phyloP scores from a whole-genome alignment of 2,113 vertebrate genomes.

The Zosterops lateralis region DNA sequence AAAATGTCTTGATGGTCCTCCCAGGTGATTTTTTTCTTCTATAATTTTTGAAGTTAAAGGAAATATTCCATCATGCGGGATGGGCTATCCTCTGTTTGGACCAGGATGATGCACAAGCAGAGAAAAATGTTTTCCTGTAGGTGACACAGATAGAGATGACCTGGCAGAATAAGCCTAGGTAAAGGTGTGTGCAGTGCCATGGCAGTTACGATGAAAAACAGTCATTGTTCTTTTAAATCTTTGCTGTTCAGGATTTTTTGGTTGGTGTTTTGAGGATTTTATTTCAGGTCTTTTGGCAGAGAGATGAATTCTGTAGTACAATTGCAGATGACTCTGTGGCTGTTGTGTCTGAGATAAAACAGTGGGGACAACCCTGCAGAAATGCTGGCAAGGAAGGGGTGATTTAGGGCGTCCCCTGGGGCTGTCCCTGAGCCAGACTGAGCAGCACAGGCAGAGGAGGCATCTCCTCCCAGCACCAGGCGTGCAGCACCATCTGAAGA shows the following conservation, averaged over 20 bases:
- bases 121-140: rapidly evolving
- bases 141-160: background rate
- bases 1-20: background rate
- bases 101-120: too few relatives aligned
- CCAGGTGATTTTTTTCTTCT: background rate
- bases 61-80: background rate
- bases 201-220: too few relatives aligned
- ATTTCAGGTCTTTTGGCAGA: too few relatives aligned
- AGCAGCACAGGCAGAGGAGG: rapidly evolving
- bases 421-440: background rate
- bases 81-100: background rate
- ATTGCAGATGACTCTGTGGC: too few relatives aligned
- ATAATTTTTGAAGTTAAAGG: background rate
- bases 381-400: too few relatives aligned
- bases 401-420: background rate
- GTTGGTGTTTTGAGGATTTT: too few relatives aligned
- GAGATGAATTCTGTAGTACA: too few relatives aligned
- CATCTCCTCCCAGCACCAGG: background rate
- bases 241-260: too few relatives aligned
- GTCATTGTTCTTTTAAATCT: too few relatives aligned
- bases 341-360: too few relatives aligned
- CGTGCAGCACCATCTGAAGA: background rate
- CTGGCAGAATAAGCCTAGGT: background rate
- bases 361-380: too few relatives aligned
- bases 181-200: rapidly evolving